Conservation (phyloP, 2,888 invertebrate genomes). For the Drosophila macrospina region DNA sequence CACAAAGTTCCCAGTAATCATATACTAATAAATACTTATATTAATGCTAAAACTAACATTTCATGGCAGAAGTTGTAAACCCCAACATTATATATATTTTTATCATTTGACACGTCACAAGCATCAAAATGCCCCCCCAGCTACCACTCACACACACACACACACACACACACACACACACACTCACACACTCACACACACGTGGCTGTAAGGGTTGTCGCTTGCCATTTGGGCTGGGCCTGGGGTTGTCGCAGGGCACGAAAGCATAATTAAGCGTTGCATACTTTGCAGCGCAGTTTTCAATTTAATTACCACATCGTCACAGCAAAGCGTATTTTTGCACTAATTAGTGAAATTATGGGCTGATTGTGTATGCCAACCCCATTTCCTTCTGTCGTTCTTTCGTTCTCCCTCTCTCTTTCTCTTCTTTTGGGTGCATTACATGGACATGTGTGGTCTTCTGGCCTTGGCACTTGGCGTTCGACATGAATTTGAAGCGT, state of each 20-base stretch:
- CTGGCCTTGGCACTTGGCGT: conserved; percentile 11
- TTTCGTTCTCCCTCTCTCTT: background rate
- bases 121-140: conserved; percentile 1
- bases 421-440: conserved; percentile 13
- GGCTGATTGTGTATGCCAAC: conserved; percentile 32
- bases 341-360: conserved; percentile 74
- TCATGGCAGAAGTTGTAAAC: conserved; percentile 23
- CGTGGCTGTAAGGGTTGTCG: conserved; percentile 12
- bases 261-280: conserved; percentile 66
- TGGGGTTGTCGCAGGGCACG: conserved; percentile 11
- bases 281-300: conserved; percentile 59
- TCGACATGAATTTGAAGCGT: background rate
- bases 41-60: conserved; percentile 40
- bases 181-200: background rate
- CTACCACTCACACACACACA: no score
- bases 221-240: conserved; percentile 15
- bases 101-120: conserved; percentile 22
- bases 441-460: conserved; percentile 25
- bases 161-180: background rate
- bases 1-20: conserved; percentile 17
- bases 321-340: conserved; percentile 54
- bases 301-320: conserved; percentile 65
- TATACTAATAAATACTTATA: conserved; percentile 29
- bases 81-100: conserved; percentile 18
- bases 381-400: background rate